A percentile compares a stretch with the other conserved stretches of the same genome.
Evolutionary conservation across 2,797 vertebrate species (phyloP).

Genomic region (Ciconia nigra): DNA sequence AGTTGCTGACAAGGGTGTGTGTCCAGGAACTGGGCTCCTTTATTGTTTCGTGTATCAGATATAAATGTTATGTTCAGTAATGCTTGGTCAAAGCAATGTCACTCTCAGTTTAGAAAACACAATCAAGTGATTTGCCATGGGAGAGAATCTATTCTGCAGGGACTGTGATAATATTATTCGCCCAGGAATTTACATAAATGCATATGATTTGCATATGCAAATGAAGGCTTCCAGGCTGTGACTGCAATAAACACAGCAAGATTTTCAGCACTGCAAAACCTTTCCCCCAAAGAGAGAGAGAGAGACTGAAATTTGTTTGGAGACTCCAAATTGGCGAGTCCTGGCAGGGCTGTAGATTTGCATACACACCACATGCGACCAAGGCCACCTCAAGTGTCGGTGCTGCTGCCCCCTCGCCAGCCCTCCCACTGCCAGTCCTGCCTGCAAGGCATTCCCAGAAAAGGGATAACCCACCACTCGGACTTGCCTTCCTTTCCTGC

Average conservation of each 20-base stretch:
- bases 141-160: background rate
- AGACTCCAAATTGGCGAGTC: accelerated
- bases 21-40: background rate
- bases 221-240: background rate
- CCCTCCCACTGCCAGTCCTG: background rate
- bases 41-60: background rate
- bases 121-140: conserved; percentile 33
- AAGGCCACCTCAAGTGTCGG: background rate
- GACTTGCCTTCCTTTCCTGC: background rate
- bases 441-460: background rate
- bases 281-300: background rate
- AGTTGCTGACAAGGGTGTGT: background rate
- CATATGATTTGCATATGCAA: conserved; percentile 49
- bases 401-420: background rate
- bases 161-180: background rate
- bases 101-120: background rate
- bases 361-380: accelerated
- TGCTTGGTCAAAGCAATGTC: background rate
- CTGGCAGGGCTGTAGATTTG: background rate
- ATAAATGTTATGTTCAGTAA: background rate
- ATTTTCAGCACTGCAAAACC: background rate
- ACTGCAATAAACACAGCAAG: background rate
- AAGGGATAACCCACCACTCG: accelerated
- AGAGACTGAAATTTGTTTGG: background rate
- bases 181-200: background rate